A percentile compares a stretch with the other conserved stretches of the same genome.
These are phyloP conservation scores for Glaucopsyche alexis DNA, from an alignment of 2,888 invertebrate genomes.

Conservation along the genomic window DNA sequence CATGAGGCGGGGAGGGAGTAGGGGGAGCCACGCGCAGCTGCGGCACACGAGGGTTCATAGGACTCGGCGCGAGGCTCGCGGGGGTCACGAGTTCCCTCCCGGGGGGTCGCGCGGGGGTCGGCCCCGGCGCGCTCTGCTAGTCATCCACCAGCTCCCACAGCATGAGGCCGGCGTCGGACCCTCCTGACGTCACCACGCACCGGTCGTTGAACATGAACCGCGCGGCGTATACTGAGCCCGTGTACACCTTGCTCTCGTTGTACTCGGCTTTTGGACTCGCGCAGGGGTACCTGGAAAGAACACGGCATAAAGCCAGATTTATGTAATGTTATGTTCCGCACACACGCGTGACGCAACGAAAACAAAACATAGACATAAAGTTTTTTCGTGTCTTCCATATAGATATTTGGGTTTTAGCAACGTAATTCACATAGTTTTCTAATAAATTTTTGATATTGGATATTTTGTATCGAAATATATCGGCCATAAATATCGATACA, in stretches of 20 bases:
- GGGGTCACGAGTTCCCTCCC: conserved; percentile 39
- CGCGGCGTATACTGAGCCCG: conserved; percentile 88
- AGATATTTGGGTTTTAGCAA: too few species aligned
- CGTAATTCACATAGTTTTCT: too few species aligned
- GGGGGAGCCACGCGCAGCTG: conserved; percentile 19
- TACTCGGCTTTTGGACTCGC: conserved; percentile 92
- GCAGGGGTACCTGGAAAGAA: conserved; percentile 86
- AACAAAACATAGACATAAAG: too few species aligned
- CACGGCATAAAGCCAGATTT: too few species aligned
- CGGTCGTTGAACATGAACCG: conserved; percentile 93
- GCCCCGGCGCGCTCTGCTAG: conserved; percentile 71
- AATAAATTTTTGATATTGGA: too few species aligned
- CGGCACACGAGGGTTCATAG: conserved; percentile 50
- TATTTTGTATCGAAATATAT: too few species aligned
- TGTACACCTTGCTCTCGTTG: conserved; percentile 93
- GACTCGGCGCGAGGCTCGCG: conserved; percentile 49
- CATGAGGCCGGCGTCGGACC: conserved; percentile 93
- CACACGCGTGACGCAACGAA: too few species aligned
- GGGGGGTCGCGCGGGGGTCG: conserved; percentile 61
- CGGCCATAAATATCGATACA: too few species aligned
- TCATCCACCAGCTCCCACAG: conserved; percentile 93
- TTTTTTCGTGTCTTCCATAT: too few species aligned
- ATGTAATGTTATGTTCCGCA: too few species aligned
- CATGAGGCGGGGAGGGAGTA: background rate
- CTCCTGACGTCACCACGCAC: conserved; percentile 91